Base-by-base conservation (phyloP, 1,140 invertebrate genomes). In the Scaptomyza pallida region DNA sequence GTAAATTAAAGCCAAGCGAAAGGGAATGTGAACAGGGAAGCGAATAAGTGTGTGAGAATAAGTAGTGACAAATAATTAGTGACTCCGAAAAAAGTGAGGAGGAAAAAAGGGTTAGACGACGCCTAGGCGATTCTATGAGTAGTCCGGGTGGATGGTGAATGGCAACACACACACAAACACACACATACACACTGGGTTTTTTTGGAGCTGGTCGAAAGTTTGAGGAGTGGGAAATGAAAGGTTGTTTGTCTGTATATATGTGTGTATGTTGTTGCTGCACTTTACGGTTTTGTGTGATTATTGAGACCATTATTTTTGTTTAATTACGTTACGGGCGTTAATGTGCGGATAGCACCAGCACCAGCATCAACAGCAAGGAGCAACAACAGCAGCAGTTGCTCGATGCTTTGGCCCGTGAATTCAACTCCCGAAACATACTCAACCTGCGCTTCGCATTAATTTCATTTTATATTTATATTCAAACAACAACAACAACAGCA, bases 231-330 rank as follows among this genome's bases (percentile, higher is more conserved):
- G 13, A 43, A n/a, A 43, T 17, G 41, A 16, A 0, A 37, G 26
- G 8, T 30, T 30, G 26, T 30, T 9, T 30, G 26, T 30, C 6
- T 30, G 26, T 50, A 16, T 21, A 26, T 51, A 4, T 16, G n/a
- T 48, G 48, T 50, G 52, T 69, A 51, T 61, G 50, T 55, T 33
- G 5, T 50, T 6, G 51, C 50, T 74, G 71, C 54, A 73, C 71
- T 85, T 82, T 75, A 82, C 68, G 83, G 70, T 76, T 67, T 65
- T 72, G 71, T 67, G 69, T 82, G 82, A 86, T 88, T 86, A 86
- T 86, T 86, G 82, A 86, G 82, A 81, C 82, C 82, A 86, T 86
- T 86, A 86, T 86, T 86, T 86, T 88, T 88, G 82, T 88, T 86
- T 86, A 86, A 86, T 86, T 86, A 88, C 82, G 82, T 86, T 86